phyloP scores from a whole-genome alignment of 2,888 invertebrate genomes.

The Adineta ricciae region DNA sequence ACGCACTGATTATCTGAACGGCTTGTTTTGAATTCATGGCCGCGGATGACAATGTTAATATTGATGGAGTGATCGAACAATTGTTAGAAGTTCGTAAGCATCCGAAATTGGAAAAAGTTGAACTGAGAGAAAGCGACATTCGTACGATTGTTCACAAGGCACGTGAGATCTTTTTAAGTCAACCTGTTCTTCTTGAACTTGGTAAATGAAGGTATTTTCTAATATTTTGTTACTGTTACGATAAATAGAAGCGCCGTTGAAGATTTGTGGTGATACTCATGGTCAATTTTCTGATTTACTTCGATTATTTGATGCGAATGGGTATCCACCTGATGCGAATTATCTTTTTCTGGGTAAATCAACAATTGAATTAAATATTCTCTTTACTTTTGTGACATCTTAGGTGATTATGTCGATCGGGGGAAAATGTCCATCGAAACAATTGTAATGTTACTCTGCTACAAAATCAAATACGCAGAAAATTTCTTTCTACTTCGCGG shows the following conservation, averaged over 20 bases:
- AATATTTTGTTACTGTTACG: neutral
- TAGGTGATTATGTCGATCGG: slow-evolving; percentile 56
- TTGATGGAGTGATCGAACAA: slow-evolving; percentile 44
- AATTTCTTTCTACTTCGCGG: slow-evolving; percentile 55
- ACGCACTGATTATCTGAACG: neutral
- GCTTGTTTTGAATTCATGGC: slow-evolving; percentile 20
- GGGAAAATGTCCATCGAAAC: slow-evolving; percentile 54
- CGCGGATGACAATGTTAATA: slow-evolving; percentile 38
- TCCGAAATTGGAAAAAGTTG: slow-evolving; percentile 37
- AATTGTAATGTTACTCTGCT: slow-evolving; percentile 53
- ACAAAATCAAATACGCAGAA: slow-evolving; percentile 56
- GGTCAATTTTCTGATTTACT: slow-evolving; percentile 55
- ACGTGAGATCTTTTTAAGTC: slow-evolving; percentile 50
- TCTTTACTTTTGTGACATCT: no score
- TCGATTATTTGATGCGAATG: slow-evolving; percentile 53
- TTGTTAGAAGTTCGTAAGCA: slow-evolving; percentile 41
- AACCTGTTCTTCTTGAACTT: slow-evolving; percentile 53
- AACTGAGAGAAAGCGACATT: slow-evolving; percentile 16
- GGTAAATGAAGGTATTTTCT: neutral
- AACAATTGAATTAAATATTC: neutral
- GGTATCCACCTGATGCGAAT: slow-evolving; percentile 54
- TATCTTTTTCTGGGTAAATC: slow-evolving; percentile 51
- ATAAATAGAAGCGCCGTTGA: slow-evolving; percentile 48
- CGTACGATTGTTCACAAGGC: slow-evolving; percentile 34
- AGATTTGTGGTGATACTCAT: slow-evolving; percentile 55